These are phyloP conservation scores for Himalopsyche anomala DNA, from an alignment of 2,888 invertebrate genomes.

Conservation along the genomic window DNA sequence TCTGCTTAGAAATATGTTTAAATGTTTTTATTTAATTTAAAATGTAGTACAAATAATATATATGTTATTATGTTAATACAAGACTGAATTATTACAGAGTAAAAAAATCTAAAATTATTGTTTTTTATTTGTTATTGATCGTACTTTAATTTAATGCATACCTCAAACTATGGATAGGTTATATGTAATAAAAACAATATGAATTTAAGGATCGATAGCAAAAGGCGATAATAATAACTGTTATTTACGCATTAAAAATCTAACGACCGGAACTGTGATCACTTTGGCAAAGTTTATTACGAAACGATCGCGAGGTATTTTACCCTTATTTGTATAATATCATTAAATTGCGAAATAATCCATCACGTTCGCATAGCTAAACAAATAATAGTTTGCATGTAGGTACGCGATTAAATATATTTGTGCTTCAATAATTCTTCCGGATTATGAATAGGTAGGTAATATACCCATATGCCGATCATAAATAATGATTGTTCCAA, in stretches of 20 bases:
- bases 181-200: too few species aligned
- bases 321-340: background rate
- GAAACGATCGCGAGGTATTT: background rate
- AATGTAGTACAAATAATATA: too few species aligned
- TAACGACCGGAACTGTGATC: slow-evolving; percentile 24
- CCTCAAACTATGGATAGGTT: too few species aligned
- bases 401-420: background rate
- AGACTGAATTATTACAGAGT: too few species aligned
- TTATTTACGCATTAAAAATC: slow-evolving; percentile 1
- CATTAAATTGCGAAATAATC: background rate
- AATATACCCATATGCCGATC: slow-evolving; percentile 8
- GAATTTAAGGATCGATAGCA: too few species aligned
- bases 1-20: too few species aligned
- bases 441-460: slow-evolving; percentile 2
- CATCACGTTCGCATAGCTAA: background rate
- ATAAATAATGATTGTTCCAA: background rate
- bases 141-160: too few species aligned
- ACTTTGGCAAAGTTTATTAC: slow-evolving; percentile 1
- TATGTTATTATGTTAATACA: too few species aligned
- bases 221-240: slow-evolving; percentile 2
- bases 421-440: background rate
- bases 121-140: too few species aligned
- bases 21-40: too few species aligned
- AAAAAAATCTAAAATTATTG: too few species aligned
- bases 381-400: background rate